Percentiles rank a stretch among this genome's conserved stretches.
These are phyloP conservation scores for Pemphredon lugubris DNA, from an alignment of 2,888 invertebrate genomes.

Conservation along the genomic window DNA sequence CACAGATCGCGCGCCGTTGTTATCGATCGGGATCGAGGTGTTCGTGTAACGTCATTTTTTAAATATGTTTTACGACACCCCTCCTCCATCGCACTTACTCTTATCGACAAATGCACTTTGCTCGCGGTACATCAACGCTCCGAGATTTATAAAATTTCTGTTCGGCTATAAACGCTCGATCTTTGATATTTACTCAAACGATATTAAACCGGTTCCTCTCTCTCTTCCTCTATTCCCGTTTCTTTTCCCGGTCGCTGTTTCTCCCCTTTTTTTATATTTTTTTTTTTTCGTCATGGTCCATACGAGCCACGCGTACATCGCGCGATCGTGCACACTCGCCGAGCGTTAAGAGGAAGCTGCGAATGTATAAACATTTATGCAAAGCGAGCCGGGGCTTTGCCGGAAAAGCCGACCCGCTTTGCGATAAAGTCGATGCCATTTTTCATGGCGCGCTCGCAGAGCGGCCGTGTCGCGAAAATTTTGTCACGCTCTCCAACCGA, in stretches of 20 bases:
- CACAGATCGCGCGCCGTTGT: too few relatives aligned
- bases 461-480: constrained; percentile 42
- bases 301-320: constrained; percentile 37
- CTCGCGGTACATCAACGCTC: background rate
- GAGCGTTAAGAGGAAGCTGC: constrained; percentile 49
- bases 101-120: constrained; percentile 16
- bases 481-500: constrained; percentile 42
- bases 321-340: constrained; percentile 9
- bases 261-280: constrained; percentile 9
- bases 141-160: constrained; percentile 6
- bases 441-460: constrained; percentile 37
- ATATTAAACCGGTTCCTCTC: constrained; percentile 39
- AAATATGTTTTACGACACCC: too few relatives aligned
- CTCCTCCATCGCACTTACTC: too few relatives aligned
- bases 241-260: too few relatives aligned
- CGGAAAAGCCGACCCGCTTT: constrained; percentile 36
- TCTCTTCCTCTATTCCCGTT: background rate
- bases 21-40: too few relatives aligned
- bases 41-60: too few relatives aligned
- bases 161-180: background rate
- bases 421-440: constrained; percentile 53
- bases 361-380: constrained; percentile 63
- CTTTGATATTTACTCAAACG: constrained; percentile 7
- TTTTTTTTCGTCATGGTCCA: constrained; percentile 25
- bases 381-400: constrained; percentile 34